phyloP scores from a whole-genome alignment of 1,140 invertebrate genomes.

The Thalassaphorura encarpata region DNA sequence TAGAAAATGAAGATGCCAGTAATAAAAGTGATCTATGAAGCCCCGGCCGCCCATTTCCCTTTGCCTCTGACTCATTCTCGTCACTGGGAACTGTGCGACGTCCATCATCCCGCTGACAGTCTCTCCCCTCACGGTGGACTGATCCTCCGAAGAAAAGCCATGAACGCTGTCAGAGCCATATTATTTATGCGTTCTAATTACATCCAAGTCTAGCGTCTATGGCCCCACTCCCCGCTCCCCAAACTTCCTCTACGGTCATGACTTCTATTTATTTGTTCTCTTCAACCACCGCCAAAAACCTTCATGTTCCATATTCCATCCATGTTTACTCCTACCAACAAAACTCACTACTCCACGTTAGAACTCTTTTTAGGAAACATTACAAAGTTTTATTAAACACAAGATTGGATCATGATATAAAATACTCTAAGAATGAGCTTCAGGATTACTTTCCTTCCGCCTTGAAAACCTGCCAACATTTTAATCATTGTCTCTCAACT shows the following conservation, averaged over 20 bases:
- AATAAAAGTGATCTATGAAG: conserved; percentile 30
- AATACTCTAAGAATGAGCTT: too few relatives aligned
- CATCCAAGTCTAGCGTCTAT: conserved; percentile 3
- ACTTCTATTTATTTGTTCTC: neutral
- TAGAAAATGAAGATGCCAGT: conserved; percentile 28
- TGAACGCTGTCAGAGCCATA: conserved; percentile 26
- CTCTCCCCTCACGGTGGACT: conserved; percentile 23
- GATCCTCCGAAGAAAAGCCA: conserved; percentile 24
- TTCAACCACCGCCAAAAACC: neutral
- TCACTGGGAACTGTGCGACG: conserved; percentile 25
- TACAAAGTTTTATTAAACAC: too few relatives aligned
- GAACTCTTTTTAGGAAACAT: too few relatives aligned
- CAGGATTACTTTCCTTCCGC: too few relatives aligned
- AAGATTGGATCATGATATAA: too few relatives aligned
- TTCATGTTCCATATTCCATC: too few relatives aligned
- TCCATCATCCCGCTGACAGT: conserved; percentile 32
- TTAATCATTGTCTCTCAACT: too few relatives aligned
- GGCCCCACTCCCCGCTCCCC: neutral
- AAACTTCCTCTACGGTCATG: neutral
- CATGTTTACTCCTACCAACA: too few relatives aligned
- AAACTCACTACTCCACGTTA: too few relatives aligned
- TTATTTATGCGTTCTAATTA: conserved; percentile 33
- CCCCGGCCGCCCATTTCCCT: conserved; percentile 22
- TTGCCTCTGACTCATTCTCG: conserved; percentile 30
- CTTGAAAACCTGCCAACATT: too few relatives aligned